A percentile compares a stretch with the other conserved stretches of the same genome.
Evolutionary conservation across 2,888 invertebrate genomes (phyloP).

Genomic region (Cyclophora punctaria): DNA sequence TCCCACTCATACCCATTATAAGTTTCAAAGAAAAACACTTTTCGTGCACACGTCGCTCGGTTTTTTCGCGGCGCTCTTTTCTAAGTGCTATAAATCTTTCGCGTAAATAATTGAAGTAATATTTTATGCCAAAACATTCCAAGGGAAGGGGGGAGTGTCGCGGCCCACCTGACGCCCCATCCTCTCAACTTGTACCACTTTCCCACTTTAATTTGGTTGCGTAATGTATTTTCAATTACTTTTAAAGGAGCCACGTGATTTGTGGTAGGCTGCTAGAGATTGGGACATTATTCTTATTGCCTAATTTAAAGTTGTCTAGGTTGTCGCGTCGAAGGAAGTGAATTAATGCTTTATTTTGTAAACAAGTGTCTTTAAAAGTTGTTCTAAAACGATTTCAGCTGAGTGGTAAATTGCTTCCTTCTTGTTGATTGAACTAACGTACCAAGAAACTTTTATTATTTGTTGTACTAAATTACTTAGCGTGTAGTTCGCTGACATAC

Average conservation of each 20-base stretch:
- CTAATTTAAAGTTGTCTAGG: slow-evolving; percentile 52
- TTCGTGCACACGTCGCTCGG: slow-evolving; percentile 72
- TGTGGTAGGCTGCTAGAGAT: slow-evolving; percentile 64
- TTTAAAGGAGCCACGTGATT: slow-evolving; percentile 67
- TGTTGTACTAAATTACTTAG: too few species aligned
- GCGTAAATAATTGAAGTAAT: slow-evolving; percentile 77
- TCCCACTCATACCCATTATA: slow-evolving; percentile 73
- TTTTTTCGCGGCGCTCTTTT: slow-evolving; percentile 74
- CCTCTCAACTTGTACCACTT: slow-evolving; percentile 69
- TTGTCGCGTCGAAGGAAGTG: too few species aligned
- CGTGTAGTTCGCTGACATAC: too few species aligned
- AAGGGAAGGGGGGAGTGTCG: slow-evolving; percentile 65
- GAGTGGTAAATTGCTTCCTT: too few species aligned
- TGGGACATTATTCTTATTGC: slow-evolving; percentile 59
- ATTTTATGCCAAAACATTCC: slow-evolving; percentile 77
- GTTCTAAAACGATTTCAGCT: too few species aligned
- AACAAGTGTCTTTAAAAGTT: too few species aligned
- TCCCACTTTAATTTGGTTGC: slow-evolving; percentile 74
- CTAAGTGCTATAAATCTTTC: slow-evolving; percentile 74
- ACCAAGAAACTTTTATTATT: too few species aligned
- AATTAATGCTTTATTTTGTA: too few species aligned
- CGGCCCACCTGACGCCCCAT: slow-evolving; percentile 63
- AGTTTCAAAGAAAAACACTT: slow-evolving; percentile 75
- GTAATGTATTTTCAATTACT: slow-evolving; percentile 76
- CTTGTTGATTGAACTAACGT: too few species aligned